Evolutionary conservation across 2,797 vertebrate species (phyloP).

Genomic region (Heliangelus exortis): DNA sequence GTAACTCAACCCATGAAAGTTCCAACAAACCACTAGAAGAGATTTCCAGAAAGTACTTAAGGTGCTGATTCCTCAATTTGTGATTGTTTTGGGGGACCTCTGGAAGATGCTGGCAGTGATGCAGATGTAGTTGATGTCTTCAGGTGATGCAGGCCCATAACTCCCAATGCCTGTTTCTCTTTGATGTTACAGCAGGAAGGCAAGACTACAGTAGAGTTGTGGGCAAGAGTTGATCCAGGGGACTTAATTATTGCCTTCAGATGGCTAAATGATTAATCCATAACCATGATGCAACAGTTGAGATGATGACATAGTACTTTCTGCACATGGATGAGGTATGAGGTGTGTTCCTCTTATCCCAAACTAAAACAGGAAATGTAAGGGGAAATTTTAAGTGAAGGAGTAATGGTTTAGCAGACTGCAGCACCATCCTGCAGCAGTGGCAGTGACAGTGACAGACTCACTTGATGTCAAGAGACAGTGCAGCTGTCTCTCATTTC

Average conservation of each 20-base stretch:
- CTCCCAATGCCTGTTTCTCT: background rate
- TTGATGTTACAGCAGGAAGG: background rate
- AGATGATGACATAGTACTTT: background rate
- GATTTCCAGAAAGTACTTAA: background rate
- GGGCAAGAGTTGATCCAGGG: background rate
- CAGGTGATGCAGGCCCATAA: background rate
- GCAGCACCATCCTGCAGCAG: background rate
- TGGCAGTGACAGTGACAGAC: background rate
- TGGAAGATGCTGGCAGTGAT: background rate
- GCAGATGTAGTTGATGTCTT: background rate
- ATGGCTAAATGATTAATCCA: background rate
- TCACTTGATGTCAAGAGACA: background rate
- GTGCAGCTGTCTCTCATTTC: background rate
- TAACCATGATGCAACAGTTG: background rate
- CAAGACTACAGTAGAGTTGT: background rate
- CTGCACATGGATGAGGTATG: background rate
- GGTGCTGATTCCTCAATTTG: background rate
- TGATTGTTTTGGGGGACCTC: background rate
- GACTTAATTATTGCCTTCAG: background rate
- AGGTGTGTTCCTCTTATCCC: background rate
- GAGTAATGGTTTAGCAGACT: background rate
- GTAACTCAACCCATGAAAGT: background rate
- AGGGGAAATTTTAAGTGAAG: background rate
- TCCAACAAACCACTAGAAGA: background rate
- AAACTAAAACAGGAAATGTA: background rate